Evolutionary conservation across 2,888 invertebrate genomes (phyloP), one percentile per base, ranked within the genome.

Genomic region (Pristionchus maxplancki): DNA sequence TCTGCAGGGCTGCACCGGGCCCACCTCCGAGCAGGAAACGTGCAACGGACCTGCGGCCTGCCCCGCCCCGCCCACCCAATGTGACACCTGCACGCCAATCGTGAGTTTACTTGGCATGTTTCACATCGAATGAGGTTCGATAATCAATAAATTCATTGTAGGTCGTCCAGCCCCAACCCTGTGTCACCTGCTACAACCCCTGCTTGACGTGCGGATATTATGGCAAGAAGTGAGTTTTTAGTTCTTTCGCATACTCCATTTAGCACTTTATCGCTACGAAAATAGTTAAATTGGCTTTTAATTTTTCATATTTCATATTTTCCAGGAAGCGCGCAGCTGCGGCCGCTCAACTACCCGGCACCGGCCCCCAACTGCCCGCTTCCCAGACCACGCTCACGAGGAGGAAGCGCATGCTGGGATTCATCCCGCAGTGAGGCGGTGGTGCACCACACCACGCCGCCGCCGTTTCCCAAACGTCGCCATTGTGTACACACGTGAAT

Each of bases 131-230:
- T n/a, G n/a, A n/a, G n/a, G n/a, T n/a, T n/a, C n/a, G n/a, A n/a
- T n/a, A 50, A 50, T 13, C 50, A 50, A 50, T 50, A 50, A 50
- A 50, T 17, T 17, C 24, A 64, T 24, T 64, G n/a, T 28, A 44
- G 44, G 44, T 44, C 44, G 82, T 83, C 20, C 24, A 13, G 6
- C 74, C 74, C 6, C 78, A n/a, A 11, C 86, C 86, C 0, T 87
- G 86, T n/a, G 8, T 11, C 31, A 87, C 86, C 37, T 87, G 86
- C 86, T 87, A 87, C 71, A 87, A 87, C n/a, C 86, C 86, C 31
- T 87, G 86, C 34, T 34, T 87, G 15, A 87, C 86, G 0, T 87
- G 86, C 28, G 86, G 86, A 4, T 87, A 87, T 15, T 85, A 85
- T 44, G 85, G 85, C 37, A 85, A 64, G 64, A 85, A 44, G 85